These are phyloP conservation scores for Catocala sponsa DNA, from an alignment of 2,888 invertebrate species.

Conservation along the genomic window DNA sequence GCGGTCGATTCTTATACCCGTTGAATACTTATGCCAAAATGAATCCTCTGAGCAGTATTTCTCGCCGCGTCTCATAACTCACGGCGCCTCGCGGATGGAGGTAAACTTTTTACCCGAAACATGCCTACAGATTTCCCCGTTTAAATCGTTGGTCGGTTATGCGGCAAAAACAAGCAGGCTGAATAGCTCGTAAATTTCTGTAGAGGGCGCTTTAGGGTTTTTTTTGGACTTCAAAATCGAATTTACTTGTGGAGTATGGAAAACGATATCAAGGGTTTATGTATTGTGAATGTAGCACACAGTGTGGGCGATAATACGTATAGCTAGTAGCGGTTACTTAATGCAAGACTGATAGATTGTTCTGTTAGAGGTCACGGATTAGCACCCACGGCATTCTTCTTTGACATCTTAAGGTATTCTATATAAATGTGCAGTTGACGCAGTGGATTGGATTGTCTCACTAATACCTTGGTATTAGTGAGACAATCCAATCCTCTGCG, in stretches of 20 bases:
- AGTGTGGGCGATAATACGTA: conserved; percentile 15
- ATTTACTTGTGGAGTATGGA: conserved; percentile 62
- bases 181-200: conserved; percentile 75
- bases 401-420: too few species aligned
- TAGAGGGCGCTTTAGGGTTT: conserved; percentile 64
- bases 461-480: too few species aligned
- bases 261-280: conserved; percentile 44
- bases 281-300: conserved; percentile 24
- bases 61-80: conserved; percentile 12
- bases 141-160: conserved; percentile 66
- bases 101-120: conserved; percentile 69
- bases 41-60: too few species aligned
- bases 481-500: too few species aligned
- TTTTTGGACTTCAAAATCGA: conserved; percentile 74
- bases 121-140: conserved; percentile 71
- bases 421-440: too few species aligned
- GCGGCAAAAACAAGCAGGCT: conserved; percentile 74
- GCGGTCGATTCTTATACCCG: not conserved
- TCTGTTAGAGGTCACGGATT: too few species aligned
- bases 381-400: too few species aligned
- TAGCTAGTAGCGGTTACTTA: not conserved
- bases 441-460: too few species aligned
- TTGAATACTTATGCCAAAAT: not conserved
- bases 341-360: too few species aligned
- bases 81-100: conserved; percentile 8